These are phyloP conservation scores for Neopelma chrysocephalum DNA, from an alignment of 2,797 vertebrate species.

Conservation along the genomic window DNA sequence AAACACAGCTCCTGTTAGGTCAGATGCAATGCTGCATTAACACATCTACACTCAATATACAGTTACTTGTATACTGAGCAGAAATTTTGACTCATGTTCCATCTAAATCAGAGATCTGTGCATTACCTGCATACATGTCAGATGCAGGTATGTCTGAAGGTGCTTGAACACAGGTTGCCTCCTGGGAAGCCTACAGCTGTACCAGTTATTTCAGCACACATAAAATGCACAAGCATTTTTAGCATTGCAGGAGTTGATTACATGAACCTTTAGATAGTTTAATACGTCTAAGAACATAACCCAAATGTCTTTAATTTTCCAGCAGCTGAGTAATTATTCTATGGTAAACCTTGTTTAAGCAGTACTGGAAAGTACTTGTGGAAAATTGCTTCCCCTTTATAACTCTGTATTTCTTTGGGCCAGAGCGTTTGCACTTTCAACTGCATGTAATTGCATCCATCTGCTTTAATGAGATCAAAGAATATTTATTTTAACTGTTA, in stretches of 20 bases:
- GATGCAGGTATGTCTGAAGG: neutral
- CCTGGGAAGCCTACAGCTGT: neutral
- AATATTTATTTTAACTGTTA: slow-evolving; percentile 8
- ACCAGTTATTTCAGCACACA: neutral
- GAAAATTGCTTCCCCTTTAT: neutral
- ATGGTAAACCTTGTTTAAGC: neutral
- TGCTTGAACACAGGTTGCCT: neutral
- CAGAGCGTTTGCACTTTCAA: neutral
- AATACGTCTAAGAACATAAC: neutral
- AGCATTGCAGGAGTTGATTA: neutral
- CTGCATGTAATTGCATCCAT: neutral
- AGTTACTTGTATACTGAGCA: neutral
- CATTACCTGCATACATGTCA: neutral
- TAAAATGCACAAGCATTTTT: neutral
- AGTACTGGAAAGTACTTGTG: neutral
- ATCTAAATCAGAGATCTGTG: neutral
- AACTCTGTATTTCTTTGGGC: neutral
- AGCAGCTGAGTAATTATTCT: neutral
- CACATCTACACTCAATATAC: neutral
- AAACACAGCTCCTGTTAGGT: neutral
- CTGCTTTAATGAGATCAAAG: neutral
- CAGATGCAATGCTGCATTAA: neutral
- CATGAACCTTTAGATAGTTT: neutral
- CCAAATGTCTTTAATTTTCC: neutral
- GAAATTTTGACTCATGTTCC: neutral